These are phyloP conservation scores for Nesidiocoris tenuis DNA, from an alignment of 2,888 invertebrate genomes.

Conservation along the genomic window DNA sequence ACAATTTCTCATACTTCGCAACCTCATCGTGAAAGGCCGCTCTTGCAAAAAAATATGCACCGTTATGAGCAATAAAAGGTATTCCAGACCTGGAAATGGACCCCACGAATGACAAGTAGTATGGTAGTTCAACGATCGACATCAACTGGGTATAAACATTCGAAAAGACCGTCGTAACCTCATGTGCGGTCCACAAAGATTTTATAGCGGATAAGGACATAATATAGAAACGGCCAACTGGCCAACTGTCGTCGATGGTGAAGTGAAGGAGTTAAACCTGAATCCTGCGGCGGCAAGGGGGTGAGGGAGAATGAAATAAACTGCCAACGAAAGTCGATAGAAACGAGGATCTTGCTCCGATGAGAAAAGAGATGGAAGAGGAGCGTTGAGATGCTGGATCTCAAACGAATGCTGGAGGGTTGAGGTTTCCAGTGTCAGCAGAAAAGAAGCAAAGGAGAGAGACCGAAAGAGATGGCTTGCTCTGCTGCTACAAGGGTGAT, in stretches of 20 bases:
- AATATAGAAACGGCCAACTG: background rate
- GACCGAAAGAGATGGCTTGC: background rate
- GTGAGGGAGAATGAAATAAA: background rate
- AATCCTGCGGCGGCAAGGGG: background rate
- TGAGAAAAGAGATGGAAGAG: background rate
- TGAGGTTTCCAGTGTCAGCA: conserved; percentile 22
- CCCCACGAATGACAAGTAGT: too few relatives aligned
- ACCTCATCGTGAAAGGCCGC: too few relatives aligned
- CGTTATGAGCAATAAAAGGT: too few relatives aligned
- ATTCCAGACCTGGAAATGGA: too few relatives aligned
- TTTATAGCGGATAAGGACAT: background rate
- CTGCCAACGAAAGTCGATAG: background rate
- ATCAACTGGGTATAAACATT: too few relatives aligned
- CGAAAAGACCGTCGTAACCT: background rate
- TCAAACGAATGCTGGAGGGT: background rate
- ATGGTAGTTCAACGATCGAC: too few relatives aligned
- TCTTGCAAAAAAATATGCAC: too few relatives aligned
- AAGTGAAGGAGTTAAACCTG: background rate
- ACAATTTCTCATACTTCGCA: too few relatives aligned
- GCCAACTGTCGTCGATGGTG: background rate
- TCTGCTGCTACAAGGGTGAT: conserved; percentile 13
- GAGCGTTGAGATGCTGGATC: background rate
- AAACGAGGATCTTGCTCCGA: background rate
- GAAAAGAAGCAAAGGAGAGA: background rate
- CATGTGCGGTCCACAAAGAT: background rate